These are phyloP conservation scores for Coracopsis vasa DNA, from an alignment of 2,113 vertebrate species.

Conservation along the genomic window DNA sequence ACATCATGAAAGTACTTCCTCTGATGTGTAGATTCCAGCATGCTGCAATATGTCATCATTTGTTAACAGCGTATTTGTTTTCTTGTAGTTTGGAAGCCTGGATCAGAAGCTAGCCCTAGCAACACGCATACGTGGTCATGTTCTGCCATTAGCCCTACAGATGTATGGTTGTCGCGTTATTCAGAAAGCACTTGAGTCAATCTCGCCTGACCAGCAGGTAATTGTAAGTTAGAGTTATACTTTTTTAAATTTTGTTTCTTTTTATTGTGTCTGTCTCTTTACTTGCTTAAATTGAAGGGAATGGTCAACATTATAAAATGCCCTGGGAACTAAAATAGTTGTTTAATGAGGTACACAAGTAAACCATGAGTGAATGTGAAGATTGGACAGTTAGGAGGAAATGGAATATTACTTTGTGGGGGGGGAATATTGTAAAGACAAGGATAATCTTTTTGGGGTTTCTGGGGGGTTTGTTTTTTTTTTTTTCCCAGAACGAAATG, in stretches of 20 bases:
- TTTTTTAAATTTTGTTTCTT: conserved; percentile 16
- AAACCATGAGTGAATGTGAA: not conserved
- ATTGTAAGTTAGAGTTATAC: conserved; percentile 89
- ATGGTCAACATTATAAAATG: not conserved
- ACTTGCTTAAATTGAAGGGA: not conserved
- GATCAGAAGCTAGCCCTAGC: conserved; percentile 95
- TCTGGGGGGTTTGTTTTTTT: not conserved
- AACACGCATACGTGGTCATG: conserved; percentile 92
- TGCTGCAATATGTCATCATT: not conserved
- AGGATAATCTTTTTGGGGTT: not conserved
- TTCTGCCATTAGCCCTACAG: conserved; percentile 91
- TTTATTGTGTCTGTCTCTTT: not conserved
- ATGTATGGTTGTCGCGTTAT: conserved; percentile 98
- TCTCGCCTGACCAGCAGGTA: conserved; percentile 99
- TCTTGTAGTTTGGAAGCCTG: conserved; percentile 88
- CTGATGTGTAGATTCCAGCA: not conserved
- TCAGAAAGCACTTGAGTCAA: conserved; percentile 96
- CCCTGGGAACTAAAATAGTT: not conserved
- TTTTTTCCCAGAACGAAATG: conserved; percentile 86
- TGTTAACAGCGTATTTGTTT: conserved; percentile 15
- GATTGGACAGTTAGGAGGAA: not conserved
- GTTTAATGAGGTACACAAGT: not conserved
- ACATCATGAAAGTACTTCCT: not conserved
- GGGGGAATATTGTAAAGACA: not conserved
- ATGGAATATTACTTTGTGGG: not conserved